A percentile compares a stretch with the other conserved stretches of the same genome.
Evolutionary conservation across 2,888 invertebrate genomes (phyloP).

Genomic region (Drosophila heteroneura): DNA sequence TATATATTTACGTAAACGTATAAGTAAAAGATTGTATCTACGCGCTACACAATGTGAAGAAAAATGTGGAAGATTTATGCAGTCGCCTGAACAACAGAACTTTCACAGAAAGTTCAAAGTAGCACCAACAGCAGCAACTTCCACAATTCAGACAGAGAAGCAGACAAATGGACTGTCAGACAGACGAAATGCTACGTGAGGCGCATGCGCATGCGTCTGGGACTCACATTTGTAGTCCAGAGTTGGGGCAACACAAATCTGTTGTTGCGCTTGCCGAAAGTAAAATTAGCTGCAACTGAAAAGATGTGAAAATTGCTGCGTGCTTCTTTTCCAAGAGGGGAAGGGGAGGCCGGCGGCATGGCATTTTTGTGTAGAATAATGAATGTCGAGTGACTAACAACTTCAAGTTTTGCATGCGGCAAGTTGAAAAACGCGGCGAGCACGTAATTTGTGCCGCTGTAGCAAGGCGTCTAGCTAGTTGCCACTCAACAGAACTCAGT

Average conservation of each 20-base stretch:
- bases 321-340: background rate
- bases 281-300: conserved; percentile 64
- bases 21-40: conserved; percentile 53
- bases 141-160: conserved; percentile 14
- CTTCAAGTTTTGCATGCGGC: conserved; percentile 55
- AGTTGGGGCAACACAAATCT: conserved; percentile 12
- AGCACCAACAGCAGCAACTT: conserved; percentile 15
- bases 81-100: conserved; percentile 62
- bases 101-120: conserved; percentile 74
- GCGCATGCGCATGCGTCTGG: conserved; percentile 69
- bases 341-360: conserved; percentile 17
- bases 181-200: conserved; percentile 62
- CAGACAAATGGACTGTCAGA: background rate
- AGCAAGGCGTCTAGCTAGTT: conserved; percentile 23
- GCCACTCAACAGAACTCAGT: conserved; percentile 48
- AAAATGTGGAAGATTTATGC: conserved; percentile 61
- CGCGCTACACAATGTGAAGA: conserved; percentile 40
- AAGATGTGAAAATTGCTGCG: conserved; percentile 53
- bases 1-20: conserved; percentile 16
- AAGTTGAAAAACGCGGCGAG: conserved; percentile 55
- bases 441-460: conserved; percentile 74
- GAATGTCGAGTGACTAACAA: conserved; percentile 51
- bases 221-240: conserved; percentile 8
- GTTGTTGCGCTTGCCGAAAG: conserved; percentile 53
- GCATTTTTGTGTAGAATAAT: conserved; percentile 35